These are phyloP conservation scores for Polypedilum vanderplanki DNA, from an alignment of 1,140 invertebrate genomes.

Conservation along the genomic window DNA sequence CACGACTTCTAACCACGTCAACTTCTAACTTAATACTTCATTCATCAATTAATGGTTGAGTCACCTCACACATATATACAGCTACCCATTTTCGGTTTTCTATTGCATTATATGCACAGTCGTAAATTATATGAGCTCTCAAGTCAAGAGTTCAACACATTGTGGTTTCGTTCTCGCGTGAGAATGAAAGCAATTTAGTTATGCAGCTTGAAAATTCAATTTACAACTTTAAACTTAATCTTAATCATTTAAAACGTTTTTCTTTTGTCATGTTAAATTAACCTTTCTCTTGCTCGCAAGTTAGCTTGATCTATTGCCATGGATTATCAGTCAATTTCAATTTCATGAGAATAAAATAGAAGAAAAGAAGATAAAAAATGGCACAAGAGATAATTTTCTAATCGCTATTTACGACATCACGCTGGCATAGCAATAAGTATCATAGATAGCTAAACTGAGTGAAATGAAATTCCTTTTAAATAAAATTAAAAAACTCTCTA, in stretches of 20 bases:
- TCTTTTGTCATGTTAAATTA: conserved; percentile 19
- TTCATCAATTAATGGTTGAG: conserved; percentile 13
- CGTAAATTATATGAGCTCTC: background rate
- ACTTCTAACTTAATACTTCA: background rate
- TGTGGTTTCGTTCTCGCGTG: background rate
- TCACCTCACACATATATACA: too few species aligned
- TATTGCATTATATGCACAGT: background rate
- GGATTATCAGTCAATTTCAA: conserved; percentile 13
- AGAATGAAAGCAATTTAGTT: conserved; percentile 7
- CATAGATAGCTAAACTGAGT: too few species aligned
- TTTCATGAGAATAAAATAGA: background rate
- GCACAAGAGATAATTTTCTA: background rate
- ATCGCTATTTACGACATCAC: conserved; percentile 1
- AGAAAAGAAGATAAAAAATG: background rate
- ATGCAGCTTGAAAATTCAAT: conserved; percentile 13
- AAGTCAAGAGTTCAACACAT: conserved; percentile 6
- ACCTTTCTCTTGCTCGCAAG: too few species aligned
- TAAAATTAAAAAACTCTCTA: too few species aligned
- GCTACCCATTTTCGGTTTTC: background rate
- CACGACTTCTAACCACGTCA: background rate
- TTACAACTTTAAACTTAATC: background rate
- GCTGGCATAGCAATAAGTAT: background rate
- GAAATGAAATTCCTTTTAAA: background rate
- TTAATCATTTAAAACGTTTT: conserved; percentile 5
- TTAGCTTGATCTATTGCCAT: background rate